Evolutionary conservation across 1,140 invertebrate genomes (phyloP), one percentile per base, ranked within the genome.

Genomic region (Drosophila watanabei): DNA sequence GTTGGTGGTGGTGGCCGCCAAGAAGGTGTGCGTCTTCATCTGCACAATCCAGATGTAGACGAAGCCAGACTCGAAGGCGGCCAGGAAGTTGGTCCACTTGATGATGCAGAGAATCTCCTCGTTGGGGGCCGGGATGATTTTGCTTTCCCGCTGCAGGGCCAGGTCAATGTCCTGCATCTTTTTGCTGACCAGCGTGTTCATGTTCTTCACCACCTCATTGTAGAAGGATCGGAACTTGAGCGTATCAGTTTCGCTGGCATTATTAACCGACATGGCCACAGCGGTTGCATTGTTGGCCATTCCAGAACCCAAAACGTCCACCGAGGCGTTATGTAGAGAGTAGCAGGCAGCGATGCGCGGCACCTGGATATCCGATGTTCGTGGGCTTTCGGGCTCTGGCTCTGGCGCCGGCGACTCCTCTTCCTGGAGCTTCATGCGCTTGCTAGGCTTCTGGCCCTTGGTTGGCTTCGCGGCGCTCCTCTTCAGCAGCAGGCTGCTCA

Each of bases 151-250:
- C 43, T 89, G 79, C 49, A 93, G 35, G 2, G 92, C 92, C 71
- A 91, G 41, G 32, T 92, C 92, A 33, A 93, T 92, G 35, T 93
- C 92, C 75, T 93, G 92, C 92, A 93, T 93, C 45, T 93, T 93
- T 30, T 92, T 92, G 61, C 89, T 92, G 5, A 93, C 91, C 33
- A 91, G 75, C 0, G 73, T 79, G 30, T 93, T 93, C 91, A 93
- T 92, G 39, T 88, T 92, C 33, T 81, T 79, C 0, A 93, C 88
- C 1, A 93, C 92, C 28, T 88, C 83, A 43, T 88, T 81, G 56
- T 82, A 93, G 28, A 84, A 82, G 16, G 76, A 51, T 0, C 75
- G 64, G 48, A 86, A 80, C 11, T 65, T 64, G 16, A 48, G 33
- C 9, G 77, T 49, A 5, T 83, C 64, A 16, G 54, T 54, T 4